Evolutionary conservation across 2,113 vertebrate genomes (phyloP).

Genomic region (Eclectus roratus): DNA sequence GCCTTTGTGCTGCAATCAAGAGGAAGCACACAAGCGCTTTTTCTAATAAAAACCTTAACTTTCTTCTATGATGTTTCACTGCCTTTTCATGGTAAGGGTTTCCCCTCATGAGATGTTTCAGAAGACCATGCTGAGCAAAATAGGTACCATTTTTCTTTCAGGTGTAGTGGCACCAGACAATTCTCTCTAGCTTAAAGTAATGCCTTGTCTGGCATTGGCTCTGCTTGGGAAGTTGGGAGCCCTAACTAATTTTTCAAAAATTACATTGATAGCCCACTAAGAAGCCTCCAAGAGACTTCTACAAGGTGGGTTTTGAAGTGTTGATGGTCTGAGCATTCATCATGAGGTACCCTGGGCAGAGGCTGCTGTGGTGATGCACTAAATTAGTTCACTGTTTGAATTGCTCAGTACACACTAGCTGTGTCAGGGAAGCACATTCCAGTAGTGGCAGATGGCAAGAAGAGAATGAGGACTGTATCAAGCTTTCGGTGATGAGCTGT

Average conservation of each 20-base stretch:
- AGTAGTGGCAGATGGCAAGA: background rate
- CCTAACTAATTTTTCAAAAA: conserved; percentile 19
- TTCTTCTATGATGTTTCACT: conserved; percentile 41
- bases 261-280: background rate
- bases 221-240: background rate
- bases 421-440: background rate
- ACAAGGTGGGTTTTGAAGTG: background rate
- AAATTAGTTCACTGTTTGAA: background rate
- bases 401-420: background rate
- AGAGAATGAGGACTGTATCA: background rate
- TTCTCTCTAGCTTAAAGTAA: background rate
- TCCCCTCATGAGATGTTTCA: conserved; percentile 47
- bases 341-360: background rate
- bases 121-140: conserved; percentile 55
- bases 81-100: conserved; percentile 40
- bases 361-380: background rate
- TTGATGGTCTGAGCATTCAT: background rate
- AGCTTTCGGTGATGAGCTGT: background rate
- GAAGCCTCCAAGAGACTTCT: background rate
- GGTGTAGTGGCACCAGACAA: background rate
- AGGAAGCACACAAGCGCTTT: background rate
- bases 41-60: conserved; percentile 18
- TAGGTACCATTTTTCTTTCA: conserved; percentile 54
- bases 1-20: background rate
- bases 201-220: background rate